Base-by-base conservation (phyloP, 2,113 vertebrate species). In the Arvicanthis niloticus region DNA sequence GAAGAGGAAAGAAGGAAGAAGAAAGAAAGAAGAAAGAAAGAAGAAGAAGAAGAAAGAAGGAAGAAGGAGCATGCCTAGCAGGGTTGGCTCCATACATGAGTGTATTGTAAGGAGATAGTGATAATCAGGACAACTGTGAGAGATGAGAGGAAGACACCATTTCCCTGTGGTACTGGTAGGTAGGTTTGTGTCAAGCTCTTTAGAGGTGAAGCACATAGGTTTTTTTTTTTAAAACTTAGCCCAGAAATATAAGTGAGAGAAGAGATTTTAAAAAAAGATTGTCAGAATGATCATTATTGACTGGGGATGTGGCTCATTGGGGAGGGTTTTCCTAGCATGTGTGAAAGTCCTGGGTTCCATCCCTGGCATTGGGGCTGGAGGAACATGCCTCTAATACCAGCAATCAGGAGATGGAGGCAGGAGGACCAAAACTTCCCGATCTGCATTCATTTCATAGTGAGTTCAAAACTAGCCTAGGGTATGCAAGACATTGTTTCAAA, bases 171-270 rank as follows among this genome's bases (percentile, higher is more conserved):
- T 58, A 53, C 75, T 48, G 5, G 29, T 34, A 34, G 34, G 48
- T 78, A 86, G 29, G 24, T 92, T 56, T n/a, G 2, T 84, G 45
- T 10, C n/a, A 42, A 81, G 29, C 34, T 75, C 51, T 91, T 76
- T 93, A 48, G 1, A 45, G 45, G 16, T 40, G 93, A 91, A 65
- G 45, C n/a, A 26, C 40, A 9, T 17, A 51, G 42, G 19, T 40
- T 75, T 94, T 91, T 21, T 40, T 75, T 94, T 91, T 21, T 60
- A 80, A 91, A 84, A 73, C 78, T 45, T 56, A 56, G 5, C 72
- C 17, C 12, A 84, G 68, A 48, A 80, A 77, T 77, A 37, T 67
- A 75, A 89, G 17, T 21, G 2, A 13, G 17, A 16, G 26, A 29
- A 68, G 58, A 93, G 67, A 90, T 29, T 68, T 16, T 2, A 15